Evolutionary conservation across 2,113 vertebrate species (phyloP), one percentile per base, ranked within the genome.

Genomic region (Callorhinus ursinus): DNA sequence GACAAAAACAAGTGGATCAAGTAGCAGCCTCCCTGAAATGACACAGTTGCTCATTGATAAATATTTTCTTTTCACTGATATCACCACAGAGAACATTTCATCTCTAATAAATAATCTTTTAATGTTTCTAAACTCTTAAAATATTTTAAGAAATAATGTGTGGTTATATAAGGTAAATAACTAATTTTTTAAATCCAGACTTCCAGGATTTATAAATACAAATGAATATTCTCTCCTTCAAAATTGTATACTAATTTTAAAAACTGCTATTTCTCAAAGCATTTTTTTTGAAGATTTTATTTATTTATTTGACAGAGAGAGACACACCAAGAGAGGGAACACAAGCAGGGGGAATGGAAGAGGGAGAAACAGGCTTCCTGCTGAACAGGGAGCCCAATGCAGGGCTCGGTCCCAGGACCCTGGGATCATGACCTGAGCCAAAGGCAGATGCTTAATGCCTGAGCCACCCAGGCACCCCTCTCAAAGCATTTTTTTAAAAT

Each of bases 271-370:
- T 67, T 92, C 46, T 93, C 74, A 87, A 65, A 90, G 19, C 5
- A 51, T 26, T 83, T 96, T 81, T 81, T 51, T 57, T 36, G 93
- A 93, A 46, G 39, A 49, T 83, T 95, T 81, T 84, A 33, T 69
- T 59, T 76, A 46, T 46, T 46, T 46, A 46, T 46, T 46, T 46
- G 46, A 46, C 46, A 46, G 46, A 46, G 46, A 46, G 46, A 46
- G 46, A 46, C 46, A 46, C 46, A 46, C 7, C 46, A 46, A 46
- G 46, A 46, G 46, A 46, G 46, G 46, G 46, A 46, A 46, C 46
- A 46, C 46, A 46, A 46, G 46, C 46, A 46, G 46, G 46, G 46
- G 46, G 46, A 46, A 46, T 46, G 46, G 46, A 7, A 46, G 46
- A 46, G 46, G 46, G 46, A 46, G 46, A 46, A 46, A 46, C 46